These are phyloP conservation scores for Turritopsis rubra DNA, from an alignment of 30 jellyfish, hydroid and myxozoan genomes.

Conservation along the genomic window DNA sequence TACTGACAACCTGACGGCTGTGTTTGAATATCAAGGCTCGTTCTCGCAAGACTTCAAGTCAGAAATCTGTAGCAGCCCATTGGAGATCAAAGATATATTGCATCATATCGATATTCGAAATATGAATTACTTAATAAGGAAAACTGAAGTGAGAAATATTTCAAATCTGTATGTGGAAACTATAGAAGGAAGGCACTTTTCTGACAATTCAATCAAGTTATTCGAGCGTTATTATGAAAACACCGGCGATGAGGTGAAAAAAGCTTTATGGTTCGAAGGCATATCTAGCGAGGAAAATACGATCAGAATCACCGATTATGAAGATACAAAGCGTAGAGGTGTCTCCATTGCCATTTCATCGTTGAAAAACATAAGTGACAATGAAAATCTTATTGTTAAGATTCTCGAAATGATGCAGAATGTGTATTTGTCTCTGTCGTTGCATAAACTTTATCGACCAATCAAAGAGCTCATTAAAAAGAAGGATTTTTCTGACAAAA, in stretches of 20 bases:
- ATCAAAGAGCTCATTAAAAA: background rate
- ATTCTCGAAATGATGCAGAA: background rate
- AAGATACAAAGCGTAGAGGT: background rate
- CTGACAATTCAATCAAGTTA: background rate
- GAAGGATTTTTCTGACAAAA: background rate
- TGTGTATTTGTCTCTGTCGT: background rate
- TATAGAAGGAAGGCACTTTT: background rate
- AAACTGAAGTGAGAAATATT: background rate
- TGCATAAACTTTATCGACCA: background rate
- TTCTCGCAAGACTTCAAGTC: background rate
- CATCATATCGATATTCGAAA: constrained; percentile 17
- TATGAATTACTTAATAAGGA: background rate
- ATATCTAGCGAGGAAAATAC: background rate
- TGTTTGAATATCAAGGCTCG: background rate
- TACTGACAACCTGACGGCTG: background rate
- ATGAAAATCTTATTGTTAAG: background rate
- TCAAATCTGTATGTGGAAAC: background rate
- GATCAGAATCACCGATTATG: background rate
- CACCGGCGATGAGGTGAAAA: background rate
- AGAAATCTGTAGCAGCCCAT: background rate
- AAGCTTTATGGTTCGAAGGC: background rate
- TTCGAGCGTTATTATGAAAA: background rate
- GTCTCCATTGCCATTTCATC: background rate
- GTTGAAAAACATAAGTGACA: background rate
- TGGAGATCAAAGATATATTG: background rate